Conservation (phyloP, 2,797 vertebrate genomes). For the Galaxias olidus region DNA sequence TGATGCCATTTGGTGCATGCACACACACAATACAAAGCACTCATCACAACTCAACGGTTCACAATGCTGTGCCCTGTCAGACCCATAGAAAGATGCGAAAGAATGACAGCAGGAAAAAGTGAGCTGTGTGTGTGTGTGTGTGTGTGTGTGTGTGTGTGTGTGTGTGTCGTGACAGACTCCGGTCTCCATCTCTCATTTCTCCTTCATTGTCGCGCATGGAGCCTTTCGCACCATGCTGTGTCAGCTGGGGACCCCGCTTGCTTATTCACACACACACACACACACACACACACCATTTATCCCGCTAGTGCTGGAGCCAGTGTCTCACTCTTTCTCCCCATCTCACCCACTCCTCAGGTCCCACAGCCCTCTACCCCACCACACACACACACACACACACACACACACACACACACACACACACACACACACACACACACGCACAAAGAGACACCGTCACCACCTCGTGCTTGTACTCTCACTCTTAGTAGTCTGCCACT, state of each 20-base stretch:
- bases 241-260: too few relatives aligned
- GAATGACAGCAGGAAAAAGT: slow-evolving; percentile 36
- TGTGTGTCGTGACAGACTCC: slow-evolving; percentile 25
- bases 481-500: background rate
- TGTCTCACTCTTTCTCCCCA: slow-evolving; percentile 11
- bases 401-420: background rate
- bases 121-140: slow-evolving; percentile 23
- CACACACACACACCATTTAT: background rate
- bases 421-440: background rate
- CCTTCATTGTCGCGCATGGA: background rate
- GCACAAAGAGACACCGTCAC: too few relatives aligned
- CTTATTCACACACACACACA: background rate
- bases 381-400: background rate
- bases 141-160: slow-evolving; percentile 32
- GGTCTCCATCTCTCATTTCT: background rate
- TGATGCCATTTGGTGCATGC: too few relatives aligned
- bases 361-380: background rate
- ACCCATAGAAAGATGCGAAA: slow-evolving; percentile 38
- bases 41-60: background rate
- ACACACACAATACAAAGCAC: too few relatives aligned
- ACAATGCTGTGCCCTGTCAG: slow-evolving; percentile 17
- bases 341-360: background rate
- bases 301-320: background rate
- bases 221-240: too few relatives aligned
- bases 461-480: background rate